Percentiles rank a stretch among this genome's conserved stretches.
phyloP scores from a whole-genome alignment of 2,888 invertebrate genomes.

The Punctoribates punctum region DNA sequence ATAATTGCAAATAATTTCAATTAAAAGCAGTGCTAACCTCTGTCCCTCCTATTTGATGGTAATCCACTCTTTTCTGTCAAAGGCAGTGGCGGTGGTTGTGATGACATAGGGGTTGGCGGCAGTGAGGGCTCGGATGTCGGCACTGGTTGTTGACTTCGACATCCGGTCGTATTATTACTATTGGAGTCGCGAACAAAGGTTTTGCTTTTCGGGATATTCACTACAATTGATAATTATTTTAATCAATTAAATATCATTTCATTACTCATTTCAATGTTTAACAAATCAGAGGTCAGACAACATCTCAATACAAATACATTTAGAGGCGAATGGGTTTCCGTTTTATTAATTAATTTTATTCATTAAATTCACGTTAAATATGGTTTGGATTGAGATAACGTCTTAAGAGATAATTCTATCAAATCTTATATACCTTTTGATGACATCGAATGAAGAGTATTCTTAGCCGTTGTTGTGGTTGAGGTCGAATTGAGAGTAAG shows the following conservation, averaged over 20 bases:
- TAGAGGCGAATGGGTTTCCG: no score
- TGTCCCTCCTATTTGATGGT: background rate
- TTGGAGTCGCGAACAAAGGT: conserved; percentile 28
- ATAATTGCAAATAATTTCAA: background rate
- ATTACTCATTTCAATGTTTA: background rate
- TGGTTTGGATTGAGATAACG: background rate
- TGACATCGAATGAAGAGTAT: background rate
- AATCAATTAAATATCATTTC: background rate
- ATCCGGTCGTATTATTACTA: background rate
- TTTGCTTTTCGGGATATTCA: conserved; percentile 28
- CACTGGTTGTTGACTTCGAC: conserved; percentile 31
- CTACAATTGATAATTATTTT: background rate
- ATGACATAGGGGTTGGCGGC: background rate
- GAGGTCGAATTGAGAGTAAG: background rate
- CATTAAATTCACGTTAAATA: background rate
- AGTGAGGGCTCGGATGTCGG: background rate
- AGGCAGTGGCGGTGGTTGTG: background rate
- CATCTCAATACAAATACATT: background rate
- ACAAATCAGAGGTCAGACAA: background rate
- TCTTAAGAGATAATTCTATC: background rate
- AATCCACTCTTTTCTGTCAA: background rate
- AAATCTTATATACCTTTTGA: conserved; percentile 6
- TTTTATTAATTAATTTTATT: background rate
- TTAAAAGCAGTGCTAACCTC: background rate
- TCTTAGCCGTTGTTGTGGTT: background rate